Percentiles rank a stretch among this genome's conserved stretches.
Conservation (phyloP, 2,113 vertebrate genomes). For the Mormyrus lacerda region DNA sequence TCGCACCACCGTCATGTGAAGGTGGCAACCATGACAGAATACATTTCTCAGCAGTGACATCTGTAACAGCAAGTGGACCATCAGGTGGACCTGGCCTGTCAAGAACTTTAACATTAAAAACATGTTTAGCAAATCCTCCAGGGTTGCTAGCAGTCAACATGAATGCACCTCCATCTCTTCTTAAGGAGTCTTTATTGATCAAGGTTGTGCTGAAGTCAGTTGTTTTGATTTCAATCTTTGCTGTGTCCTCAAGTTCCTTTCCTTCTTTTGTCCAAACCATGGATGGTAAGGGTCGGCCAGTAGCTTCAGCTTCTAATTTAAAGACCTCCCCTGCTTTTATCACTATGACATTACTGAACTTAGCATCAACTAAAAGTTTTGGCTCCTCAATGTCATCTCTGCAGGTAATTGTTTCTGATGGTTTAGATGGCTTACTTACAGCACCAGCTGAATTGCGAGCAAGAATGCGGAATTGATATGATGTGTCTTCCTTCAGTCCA, state of each 20-base stretch:
- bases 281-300: conserved; percentile 81
- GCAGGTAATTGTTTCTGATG: conserved; percentile 85
- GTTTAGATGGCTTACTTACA: conserved; percentile 84
- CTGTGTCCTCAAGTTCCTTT: conserved; percentile 85
- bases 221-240: conserved; percentile 84
- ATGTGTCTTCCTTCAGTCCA: conserved; percentile 84
- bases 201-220: conserved; percentile 84
- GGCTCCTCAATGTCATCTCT: conserved; percentile 93
- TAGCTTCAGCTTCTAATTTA: conserved; percentile 82
- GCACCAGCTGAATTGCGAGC: conserved; percentile 91
- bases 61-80: conserved; percentile 75
- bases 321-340: conserved; percentile 92
- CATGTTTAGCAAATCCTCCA: conserved; percentile 91
- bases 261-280: conserved; percentile 91
- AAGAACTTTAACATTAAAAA: conserved; percentile 90
- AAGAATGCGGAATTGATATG: conserved; percentile 91
- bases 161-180: conserved; percentile 83
- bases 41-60: conserved; percentile 89
- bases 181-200: conserved; percentile 81
- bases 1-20: conserved; percentile 86
- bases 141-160: conserved; percentile 88
- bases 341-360: conserved; percentile 75
- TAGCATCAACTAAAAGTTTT: conserved; percentile 79
- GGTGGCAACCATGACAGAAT: conserved; percentile 90
- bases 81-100: conserved; percentile 94